Evolutionary conservation across 2,797 vertebrate genomes (phyloP).

Genomic region (Sus cebifrons): DNA sequence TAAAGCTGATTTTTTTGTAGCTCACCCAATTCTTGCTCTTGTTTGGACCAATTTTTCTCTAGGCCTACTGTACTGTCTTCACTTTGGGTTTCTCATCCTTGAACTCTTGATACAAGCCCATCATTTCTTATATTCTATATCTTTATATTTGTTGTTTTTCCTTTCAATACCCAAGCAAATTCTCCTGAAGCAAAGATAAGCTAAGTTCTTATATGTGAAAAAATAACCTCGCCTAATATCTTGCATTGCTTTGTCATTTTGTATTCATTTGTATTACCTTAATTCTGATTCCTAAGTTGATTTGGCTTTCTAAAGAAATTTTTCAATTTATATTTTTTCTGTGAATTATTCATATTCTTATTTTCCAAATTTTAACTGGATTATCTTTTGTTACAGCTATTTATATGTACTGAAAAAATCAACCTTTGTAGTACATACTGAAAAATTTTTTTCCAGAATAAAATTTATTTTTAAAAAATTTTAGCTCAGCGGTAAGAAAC

Average conservation of each 20-base stretch:
- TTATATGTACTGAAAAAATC: not conserved
- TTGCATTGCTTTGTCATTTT: not conserved
- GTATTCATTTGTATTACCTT: not conserved
- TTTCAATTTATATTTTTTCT: not conserved
- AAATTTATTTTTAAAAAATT: slow-evolving; percentile 1
- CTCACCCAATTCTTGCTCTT: not conserved
- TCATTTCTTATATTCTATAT: not conserved
- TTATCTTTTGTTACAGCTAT: not conserved
- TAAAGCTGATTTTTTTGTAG: not conserved
- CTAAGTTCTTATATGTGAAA: not conserved
- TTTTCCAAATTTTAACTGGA: not conserved
- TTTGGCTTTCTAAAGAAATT: not conserved
- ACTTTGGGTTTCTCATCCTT: not conserved
- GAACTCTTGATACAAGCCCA: not conserved
- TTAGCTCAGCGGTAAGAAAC: not conserved
- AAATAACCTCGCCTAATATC: not conserved
- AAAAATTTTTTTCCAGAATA: slow-evolving; percentile 12
- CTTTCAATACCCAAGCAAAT: not conserved
- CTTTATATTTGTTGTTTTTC: not conserved
- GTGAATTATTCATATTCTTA: not conserved
- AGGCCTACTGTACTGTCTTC: not conserved
- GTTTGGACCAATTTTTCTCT: not conserved
- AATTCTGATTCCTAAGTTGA: not conserved
- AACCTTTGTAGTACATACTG: not conserved
- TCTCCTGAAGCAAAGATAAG: not conserved